These are phyloP conservation scores for Phodopus roborovskii DNA, from an alignment of 2,113 vertebrate genomes.

Conservation along the genomic window DNA sequence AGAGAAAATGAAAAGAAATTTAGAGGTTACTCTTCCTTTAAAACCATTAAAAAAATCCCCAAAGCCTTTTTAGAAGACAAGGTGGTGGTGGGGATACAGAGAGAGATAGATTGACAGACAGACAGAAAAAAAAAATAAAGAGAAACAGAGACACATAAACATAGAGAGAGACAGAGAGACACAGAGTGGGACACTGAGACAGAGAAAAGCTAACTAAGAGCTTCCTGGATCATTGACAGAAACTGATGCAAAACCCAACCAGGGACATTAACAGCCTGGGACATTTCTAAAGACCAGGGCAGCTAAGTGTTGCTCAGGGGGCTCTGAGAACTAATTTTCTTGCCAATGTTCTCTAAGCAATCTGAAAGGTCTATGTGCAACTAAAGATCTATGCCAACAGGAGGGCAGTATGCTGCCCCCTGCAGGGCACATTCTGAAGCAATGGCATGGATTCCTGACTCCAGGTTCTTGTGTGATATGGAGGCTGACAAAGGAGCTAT, in stretches of 20 bases:
- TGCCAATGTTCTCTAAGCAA: constrained; percentile 9
- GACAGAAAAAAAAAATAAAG: neutral
- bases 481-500: neutral
- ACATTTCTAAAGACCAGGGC: neutral
- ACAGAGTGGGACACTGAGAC: neutral
- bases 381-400: neutral
- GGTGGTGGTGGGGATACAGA: neutral
- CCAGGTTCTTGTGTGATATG: neutral
- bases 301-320: neutral
- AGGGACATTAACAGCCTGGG: neutral
- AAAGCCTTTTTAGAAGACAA: constrained; percentile 48
- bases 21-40: constrained; percentile 14
- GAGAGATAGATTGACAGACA: neutral
- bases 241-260: constrained; percentile 15
- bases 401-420: neutral
- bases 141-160: neutral
- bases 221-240: neutral
- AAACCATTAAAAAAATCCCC: neutral
- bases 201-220: neutral
- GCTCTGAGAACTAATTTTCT: neutral
- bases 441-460: neutral
- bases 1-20: constrained; percentile 72
- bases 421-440: neutral
- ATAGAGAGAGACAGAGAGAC: neutral
- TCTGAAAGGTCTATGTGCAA: neutral